Conservation (phyloP, 1,140 invertebrate genomes). For the Panulirus ornatus region DNA sequence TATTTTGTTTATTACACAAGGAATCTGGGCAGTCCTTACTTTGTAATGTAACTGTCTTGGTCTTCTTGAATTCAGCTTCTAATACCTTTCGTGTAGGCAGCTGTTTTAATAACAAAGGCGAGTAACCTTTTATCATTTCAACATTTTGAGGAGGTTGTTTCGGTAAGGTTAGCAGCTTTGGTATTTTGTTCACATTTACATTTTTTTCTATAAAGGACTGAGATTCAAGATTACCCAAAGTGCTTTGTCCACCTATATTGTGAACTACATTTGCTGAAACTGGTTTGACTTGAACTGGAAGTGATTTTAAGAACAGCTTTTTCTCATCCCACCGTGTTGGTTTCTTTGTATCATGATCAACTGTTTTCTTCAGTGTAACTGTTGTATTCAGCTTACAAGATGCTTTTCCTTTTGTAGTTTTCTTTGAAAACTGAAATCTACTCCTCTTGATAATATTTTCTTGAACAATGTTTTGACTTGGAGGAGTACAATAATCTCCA, state of each 20-base stretch:
- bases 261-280: not conserved
- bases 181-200: not conserved
- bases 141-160: not conserved
- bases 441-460: constrained; percentile 27
- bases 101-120: constrained; percentile 17
- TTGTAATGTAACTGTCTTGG: not conserved
- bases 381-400: not conserved
- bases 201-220: not conserved
- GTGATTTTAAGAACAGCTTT: constrained; percentile 6
- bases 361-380: not conserved
- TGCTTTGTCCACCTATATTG: not conserved
- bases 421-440: not conserved
- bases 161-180: constrained; percentile 30
- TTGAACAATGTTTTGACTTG: constrained; percentile 24
- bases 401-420: not conserved
- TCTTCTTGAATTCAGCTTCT: not conserved
- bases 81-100: not conserved
- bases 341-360: not conserved
- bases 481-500: not conserved
- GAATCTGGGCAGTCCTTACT: not conserved
- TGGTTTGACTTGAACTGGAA: not conserved
- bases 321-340: constrained; percentile 1
- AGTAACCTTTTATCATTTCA: not conserved
- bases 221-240: not conserved
- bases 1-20: not conserved